phyloP scores from a whole-genome alignment of 1,140 invertebrate species.

The Brachionus rotundiformis region DNA sequence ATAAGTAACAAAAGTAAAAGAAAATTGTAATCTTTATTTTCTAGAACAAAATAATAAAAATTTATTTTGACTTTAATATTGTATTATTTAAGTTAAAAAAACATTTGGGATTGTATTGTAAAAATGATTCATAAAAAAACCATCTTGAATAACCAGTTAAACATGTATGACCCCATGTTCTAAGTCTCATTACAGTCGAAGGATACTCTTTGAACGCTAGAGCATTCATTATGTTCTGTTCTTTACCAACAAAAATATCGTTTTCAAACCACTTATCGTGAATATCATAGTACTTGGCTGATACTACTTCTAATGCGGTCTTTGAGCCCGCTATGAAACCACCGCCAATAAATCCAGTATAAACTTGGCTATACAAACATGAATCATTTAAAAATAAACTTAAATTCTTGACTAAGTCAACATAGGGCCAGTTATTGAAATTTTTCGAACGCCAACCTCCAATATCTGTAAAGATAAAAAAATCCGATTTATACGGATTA shows the following conservation, averaged over 20 bases:
- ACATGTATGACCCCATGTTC: neutral
- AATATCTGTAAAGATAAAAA: neutral
- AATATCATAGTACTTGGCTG: neutral
- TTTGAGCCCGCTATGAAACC: neutral
- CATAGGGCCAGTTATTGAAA: neutral
- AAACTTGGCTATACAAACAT: neutral
- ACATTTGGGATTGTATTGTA: neutral
- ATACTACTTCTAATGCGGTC: neutral
- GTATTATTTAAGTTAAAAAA: neutral
- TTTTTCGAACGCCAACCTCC: neutral
- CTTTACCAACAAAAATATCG: slow-evolving; percentile 18
- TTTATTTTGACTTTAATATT: neutral
- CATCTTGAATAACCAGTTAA: neutral
- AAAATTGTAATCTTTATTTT: neutral
- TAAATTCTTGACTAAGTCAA: neutral
- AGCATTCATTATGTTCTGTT: neutral
- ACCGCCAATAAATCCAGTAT: neutral
- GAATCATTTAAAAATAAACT: neutral
- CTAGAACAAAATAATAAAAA: too few relatives aligned
- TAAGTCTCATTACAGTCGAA: neutral
- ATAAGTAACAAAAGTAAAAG: neutral
- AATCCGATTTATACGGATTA: neutral
- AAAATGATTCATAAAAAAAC: slow-evolving; percentile 18
- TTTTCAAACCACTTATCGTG: neutral
- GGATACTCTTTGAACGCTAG: neutral